Evolutionary conservation across 2,888 invertebrate genomes (phyloP), one percentile per base, ranked within the genome.

Genomic region (Pristionchus exspectatus): DNA sequence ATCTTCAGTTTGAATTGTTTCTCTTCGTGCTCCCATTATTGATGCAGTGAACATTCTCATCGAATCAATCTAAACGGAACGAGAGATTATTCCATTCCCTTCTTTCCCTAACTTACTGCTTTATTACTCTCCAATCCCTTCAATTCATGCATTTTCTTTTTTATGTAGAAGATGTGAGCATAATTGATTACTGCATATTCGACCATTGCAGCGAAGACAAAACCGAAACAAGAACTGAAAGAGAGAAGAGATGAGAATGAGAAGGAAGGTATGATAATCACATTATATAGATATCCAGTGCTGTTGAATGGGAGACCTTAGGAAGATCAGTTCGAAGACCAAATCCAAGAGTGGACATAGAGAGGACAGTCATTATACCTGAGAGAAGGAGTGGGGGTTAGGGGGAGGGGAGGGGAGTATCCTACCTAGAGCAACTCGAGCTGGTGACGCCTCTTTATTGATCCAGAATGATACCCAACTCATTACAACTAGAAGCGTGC

Each of bases 221-320:
- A 93, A 21, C 93, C 93, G 90, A 94, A 94, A 84, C 94, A 94
- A 63, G 90, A 90, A 69, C 93, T 93, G 90, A 74, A 91, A 77
- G 74, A 59, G 59, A 59, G 18, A 24, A 12, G 72, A 50, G 38
- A 63, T 9, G 54, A 30, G 44, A 44, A 16, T 9, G 18, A 44
- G 33, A 21, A 27, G 72, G 18, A 21, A 12, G 16, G 21, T 38
- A 86, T 24, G 86, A 21, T 63, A 69, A 27, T 87, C 69, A 93
- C 92, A 97, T 97, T 5, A 97, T 97, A 95, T 97, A 97, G 94
- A 97, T 97, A 95, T 97, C 97, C 91, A 97, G 95, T 1, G 97
- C 97, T n/a, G 97, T 97, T 7, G 97, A 97, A 95, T 97, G 97
- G 85, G 97, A 97, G 89, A 97, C 97, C 96, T 97, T 97, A 10